Evolutionary conservation across 2,113 vertebrate genomes (phyloP).

Genomic region (Bos indicus): DNA sequence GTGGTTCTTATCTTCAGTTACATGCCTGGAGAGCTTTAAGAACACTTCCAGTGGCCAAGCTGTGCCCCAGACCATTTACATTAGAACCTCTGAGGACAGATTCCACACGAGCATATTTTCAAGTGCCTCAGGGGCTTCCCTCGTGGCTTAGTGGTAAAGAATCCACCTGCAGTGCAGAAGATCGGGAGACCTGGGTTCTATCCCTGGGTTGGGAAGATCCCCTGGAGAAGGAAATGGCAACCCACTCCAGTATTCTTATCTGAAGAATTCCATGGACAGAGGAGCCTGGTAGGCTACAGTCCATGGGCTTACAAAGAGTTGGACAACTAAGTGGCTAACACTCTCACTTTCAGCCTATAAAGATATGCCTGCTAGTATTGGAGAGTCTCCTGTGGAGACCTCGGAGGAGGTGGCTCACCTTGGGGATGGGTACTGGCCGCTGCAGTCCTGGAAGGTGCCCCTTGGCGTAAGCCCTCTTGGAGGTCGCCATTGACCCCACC

Average conservation of each 20-base stretch:
- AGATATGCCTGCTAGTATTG: neutral
- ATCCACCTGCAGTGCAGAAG: neutral
- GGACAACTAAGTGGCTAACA: neutral
- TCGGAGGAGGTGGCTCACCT: neutral
- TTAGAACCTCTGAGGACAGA: neutral
- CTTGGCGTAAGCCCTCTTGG: neutral
- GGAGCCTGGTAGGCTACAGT: neutral
- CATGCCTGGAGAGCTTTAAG: neutral
- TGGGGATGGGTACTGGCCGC: neutral
- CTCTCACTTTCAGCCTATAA: neutral
- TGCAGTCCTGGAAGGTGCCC: neutral
- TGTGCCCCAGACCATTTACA: neutral
- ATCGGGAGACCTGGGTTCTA: accelerated
- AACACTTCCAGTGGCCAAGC: neutral
- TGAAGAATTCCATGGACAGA: neutral
- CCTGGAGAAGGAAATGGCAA: neutral
- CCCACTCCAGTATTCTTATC: neutral
- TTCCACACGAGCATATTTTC: neutral
- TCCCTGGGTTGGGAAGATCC: neutral
- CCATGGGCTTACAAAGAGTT: neutral
- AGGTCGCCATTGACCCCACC: neutral
- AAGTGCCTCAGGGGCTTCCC: neutral
- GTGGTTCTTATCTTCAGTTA: neutral
- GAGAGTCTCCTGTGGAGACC: neutral
- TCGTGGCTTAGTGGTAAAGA: neutral